Evolutionary conservation across 2,797 vertebrate species (phyloP), one percentile per base, ranked within the genome.

Genomic region (Bovichtus diacanthus): DNA sequence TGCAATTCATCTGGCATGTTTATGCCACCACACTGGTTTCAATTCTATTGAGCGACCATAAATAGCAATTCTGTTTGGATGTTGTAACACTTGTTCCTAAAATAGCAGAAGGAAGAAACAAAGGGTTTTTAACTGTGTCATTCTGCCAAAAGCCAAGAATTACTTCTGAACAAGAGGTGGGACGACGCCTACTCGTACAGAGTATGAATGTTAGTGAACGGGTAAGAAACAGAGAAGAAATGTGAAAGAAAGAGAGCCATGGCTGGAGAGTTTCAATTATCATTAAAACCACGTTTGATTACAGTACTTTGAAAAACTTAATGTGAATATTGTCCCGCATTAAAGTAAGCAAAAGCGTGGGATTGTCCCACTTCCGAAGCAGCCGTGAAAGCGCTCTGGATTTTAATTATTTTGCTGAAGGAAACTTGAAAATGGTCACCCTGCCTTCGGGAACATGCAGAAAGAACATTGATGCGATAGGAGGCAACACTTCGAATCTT

Each of bases 21-120:
- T 31, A 74, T 47, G 49, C 31, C 27, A 51, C 51, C 29, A 19
- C 2, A 34, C 16, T 43, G 34, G 49, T 31, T 83, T 74, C 6
- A 25, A 36, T 71, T 79, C 15, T 5, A 64, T 46, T 34, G 21
- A 5, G 47, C 6, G 27, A n/a, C 59, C 44, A 70, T 56, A 72
- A 78, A 78, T 73, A 83, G 61, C 16, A 54, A 29, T 47, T 60
- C 2, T 55, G 21, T 54, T 9, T 41, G 4, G 49, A 73, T 64
- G 56, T 50, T 60, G 67, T 47, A 69, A 86, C 41, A 15, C 15
- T 46, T 73, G 49, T 41, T 75, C 69, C 46, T 43, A 56, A 87
- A 84, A 84, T 82, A 90, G 73, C 29, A 67, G 1, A 46, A 60
- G 47, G 54, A 76, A 77, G 19, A 65, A 80, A 69, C 64, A 64